A percentile compares a stretch with the other conserved stretches of the same genome.
phyloP scores from a whole-genome alignment of 2,888 invertebrate species.

The Sthenelais limicola region DNA sequence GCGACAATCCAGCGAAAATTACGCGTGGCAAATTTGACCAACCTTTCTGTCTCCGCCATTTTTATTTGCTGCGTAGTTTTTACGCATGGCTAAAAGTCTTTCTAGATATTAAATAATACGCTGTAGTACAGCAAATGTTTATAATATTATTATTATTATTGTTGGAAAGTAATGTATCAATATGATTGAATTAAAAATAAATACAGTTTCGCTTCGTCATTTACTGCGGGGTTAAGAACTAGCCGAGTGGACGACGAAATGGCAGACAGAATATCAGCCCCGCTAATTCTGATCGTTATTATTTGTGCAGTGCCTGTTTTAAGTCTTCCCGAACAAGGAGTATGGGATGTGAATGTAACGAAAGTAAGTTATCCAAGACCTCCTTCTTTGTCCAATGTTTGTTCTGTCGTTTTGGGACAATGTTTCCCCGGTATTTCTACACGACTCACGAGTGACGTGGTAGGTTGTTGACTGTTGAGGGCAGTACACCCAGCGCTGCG shows the following conservation, averaged over 20 bases:
- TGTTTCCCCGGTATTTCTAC: neutral
- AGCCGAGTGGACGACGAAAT: constrained; percentile 21
- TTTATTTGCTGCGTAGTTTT: no score
- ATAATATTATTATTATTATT: no score
- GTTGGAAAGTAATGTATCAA: no score
- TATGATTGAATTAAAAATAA: no score
- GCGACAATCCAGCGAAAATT: no score
- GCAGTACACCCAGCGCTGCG: neutral
- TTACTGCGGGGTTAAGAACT: constrained; percentile 8
- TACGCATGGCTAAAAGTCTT: no score
- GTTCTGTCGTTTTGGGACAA: neutral
- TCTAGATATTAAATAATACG: no score
- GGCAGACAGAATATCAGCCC: neutral
- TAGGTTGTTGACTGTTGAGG: neutral
- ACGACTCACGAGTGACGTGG: constrained; percentile 15
- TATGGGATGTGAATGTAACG: constrained; percentile 25
- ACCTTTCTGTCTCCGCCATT: no score
- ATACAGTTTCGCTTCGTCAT: no score
- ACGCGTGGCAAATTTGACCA: no score
- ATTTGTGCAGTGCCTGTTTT: neutral
- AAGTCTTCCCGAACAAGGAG: constrained; percentile 36
- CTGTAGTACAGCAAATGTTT: no score
- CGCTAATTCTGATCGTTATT: neutral
- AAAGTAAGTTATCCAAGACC: constrained; percentile 6
- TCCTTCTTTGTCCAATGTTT: neutral